Evolutionary conservation across 2,797 vertebrate genomes (phyloP).

Genomic region (Fringilla coelebs): DNA sequence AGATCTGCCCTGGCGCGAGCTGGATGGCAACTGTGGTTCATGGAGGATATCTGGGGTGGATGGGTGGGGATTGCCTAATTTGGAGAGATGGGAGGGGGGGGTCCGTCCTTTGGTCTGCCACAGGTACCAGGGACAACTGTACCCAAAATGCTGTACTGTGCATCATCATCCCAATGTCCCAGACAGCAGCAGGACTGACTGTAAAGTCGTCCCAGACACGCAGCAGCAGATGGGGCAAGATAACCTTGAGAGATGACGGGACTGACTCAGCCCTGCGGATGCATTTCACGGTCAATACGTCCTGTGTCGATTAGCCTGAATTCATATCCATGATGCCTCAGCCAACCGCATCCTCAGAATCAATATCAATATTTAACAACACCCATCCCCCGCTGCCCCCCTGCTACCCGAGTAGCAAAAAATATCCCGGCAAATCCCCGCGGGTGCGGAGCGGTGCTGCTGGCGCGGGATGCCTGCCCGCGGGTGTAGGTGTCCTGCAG

Average conservation of each 20-base stretch:
- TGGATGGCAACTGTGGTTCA: background rate
- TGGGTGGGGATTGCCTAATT: background rate
- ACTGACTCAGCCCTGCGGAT: constrained; percentile 22
- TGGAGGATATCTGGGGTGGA: background rate
- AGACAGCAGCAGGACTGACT: background rate
- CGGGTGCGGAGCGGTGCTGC: background rate
- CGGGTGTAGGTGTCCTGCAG: background rate
- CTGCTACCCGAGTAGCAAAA: background rate
- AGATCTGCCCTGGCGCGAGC: background rate
- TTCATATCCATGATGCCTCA: background rate
- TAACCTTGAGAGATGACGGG: background rate
- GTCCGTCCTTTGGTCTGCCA: background rate
- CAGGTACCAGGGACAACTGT: too few species aligned
- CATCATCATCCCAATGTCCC: background rate
- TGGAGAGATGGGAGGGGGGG: accelerated
- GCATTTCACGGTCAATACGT: constrained; percentile 26
- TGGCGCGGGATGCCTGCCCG: too few species aligned
- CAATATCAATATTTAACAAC: background rate
- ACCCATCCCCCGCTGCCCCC: too few species aligned
- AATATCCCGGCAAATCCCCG: background rate
- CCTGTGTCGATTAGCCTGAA: background rate
- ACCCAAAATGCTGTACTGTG: background rate
- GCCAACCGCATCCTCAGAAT: background rate
- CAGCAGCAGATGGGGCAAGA: background rate
- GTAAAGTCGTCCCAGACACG: background rate